Conservation (phyloP, 2,888 invertebrate species). For the Eristalinus aeneus region DNA sequence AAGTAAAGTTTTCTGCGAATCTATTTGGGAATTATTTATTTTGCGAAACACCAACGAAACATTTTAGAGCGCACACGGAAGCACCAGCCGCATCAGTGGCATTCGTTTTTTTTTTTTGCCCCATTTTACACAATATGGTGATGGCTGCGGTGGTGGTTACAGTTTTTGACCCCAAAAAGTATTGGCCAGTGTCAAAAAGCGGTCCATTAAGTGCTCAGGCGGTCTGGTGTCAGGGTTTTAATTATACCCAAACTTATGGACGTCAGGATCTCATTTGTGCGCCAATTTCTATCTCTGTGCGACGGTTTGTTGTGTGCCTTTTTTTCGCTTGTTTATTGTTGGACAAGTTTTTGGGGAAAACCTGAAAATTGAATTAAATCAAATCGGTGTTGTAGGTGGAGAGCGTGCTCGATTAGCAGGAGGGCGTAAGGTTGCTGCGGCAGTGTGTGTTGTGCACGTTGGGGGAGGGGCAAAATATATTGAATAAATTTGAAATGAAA, state of each 20-base stretch:
- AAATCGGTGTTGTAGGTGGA: slow-evolving; percentile 5
- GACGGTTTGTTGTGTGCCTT: background rate
- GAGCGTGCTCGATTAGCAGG: background rate
- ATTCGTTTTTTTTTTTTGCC: background rate
- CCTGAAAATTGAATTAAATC: slow-evolving; percentile 33
- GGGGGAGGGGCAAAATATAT: background rate
- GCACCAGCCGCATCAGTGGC: background rate
- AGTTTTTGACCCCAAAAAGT: slow-evolving; percentile 1
- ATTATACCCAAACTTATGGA: slow-evolving; percentile 36
- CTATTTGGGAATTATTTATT: too few relatives aligned
- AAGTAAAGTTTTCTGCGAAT: too few relatives aligned
- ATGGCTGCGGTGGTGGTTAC: slow-evolving; percentile 19
- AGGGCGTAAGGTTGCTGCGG: background rate
- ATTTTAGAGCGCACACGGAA: background rate
- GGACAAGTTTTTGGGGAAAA: background rate
- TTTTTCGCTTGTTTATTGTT: background rate
- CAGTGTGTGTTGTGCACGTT: background rate
- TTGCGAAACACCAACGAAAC: too few relatives aligned
- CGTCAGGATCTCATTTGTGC: background rate
- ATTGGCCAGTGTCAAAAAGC: slow-evolving; percentile 6
- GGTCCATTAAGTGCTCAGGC: slow-evolving; percentile 39
- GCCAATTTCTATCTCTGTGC: background rate
- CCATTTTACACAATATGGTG: slow-evolving; percentile 26
- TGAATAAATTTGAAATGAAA: slow-evolving; percentile 38
- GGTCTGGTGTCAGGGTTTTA: slow-evolving; percentile 37